Percentiles rank a stretch among this genome's conserved stretches.
Evolutionary conservation across 2,113 vertebrate genomes (phyloP).

Genomic region (Gymnocephalus cernua): DNA sequence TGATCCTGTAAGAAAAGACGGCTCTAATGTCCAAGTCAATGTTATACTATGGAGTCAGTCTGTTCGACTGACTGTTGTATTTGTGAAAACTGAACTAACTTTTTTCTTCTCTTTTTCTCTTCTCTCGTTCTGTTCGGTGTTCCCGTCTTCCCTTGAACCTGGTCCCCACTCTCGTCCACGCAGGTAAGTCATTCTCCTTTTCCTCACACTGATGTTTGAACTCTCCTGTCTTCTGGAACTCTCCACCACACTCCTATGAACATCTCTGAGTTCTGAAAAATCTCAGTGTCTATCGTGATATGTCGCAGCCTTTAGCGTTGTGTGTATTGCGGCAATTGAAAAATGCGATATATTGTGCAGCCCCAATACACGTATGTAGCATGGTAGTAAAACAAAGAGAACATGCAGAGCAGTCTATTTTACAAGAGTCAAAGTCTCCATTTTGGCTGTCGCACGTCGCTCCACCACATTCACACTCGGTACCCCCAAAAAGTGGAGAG

Average conservation of each 20-base stretch:
- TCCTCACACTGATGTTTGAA: slow-evolving; percentile 17
- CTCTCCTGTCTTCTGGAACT: slow-evolving; percentile 14
- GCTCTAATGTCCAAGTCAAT: too few relatives aligned
- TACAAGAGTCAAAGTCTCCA: too few relatives aligned
- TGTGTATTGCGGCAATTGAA: too few relatives aligned
- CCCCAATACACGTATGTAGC: background rate
- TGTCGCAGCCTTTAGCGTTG: too few relatives aligned
- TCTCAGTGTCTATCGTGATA: too few relatives aligned
- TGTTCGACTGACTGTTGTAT: background rate
- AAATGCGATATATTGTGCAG: too few relatives aligned
- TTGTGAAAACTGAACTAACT: background rate
- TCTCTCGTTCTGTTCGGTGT: background rate
- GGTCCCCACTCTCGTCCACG: background rate
- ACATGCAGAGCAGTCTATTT: background rate
- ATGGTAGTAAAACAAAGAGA: slow-evolving; percentile 19
- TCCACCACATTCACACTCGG: background rate
- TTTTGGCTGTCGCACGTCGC: background rate
- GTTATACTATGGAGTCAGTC: background rate
- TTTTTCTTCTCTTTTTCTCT: slow-evolving; percentile 1
- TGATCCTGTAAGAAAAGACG: background rate
- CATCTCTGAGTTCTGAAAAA: too few relatives aligned
- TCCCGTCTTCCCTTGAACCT: background rate
- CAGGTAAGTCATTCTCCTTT: slow-evolving; percentile 45
- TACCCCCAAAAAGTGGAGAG: background rate
- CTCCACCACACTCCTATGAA: slow-evolving; percentile 16